Evolutionary conservation across 2,797 vertebrate species (phyloP).

Genomic region (Manis crassicaudata): DNA sequence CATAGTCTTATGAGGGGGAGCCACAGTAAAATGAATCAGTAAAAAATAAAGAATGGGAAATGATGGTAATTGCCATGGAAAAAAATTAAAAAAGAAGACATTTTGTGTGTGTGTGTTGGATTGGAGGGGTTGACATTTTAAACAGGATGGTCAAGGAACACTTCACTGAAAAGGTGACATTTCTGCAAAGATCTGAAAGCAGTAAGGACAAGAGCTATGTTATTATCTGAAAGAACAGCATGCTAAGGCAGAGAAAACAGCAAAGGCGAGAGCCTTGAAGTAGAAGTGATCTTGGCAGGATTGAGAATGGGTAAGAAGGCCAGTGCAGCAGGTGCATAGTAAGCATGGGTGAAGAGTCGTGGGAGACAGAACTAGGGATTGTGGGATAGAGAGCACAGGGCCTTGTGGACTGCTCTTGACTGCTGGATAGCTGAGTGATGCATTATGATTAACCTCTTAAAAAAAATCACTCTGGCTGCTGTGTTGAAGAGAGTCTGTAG

Average conservation of each 20-base stretch:
- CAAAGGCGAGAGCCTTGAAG: not conserved
- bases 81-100: not conserved
- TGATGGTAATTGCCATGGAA: not conserved
- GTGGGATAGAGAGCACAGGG: not conserved
- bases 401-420: not conserved
- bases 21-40: not conserved
- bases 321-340: not conserved
- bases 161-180: not conserved
- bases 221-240: not conserved
- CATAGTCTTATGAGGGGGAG: not conserved
- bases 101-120: not conserved
- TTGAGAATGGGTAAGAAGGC: not conserved
- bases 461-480: not conserved
- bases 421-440: not conserved
- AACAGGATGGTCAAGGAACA: not conserved
- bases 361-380: not conserved
- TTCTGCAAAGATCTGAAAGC: not conserved
- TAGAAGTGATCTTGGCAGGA: not conserved
- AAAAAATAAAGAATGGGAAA: not conserved
- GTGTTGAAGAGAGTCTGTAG: not conserved
- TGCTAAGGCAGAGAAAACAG: not conserved
- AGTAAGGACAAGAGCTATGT: not conserved
- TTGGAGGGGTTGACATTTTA: not conserved
- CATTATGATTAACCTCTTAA: not conserved
- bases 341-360: not conserved